These are phyloP conservation scores for Callipepla californica DNA, from an alignment of 2,113 vertebrate species.

Conservation along the genomic window DNA sequence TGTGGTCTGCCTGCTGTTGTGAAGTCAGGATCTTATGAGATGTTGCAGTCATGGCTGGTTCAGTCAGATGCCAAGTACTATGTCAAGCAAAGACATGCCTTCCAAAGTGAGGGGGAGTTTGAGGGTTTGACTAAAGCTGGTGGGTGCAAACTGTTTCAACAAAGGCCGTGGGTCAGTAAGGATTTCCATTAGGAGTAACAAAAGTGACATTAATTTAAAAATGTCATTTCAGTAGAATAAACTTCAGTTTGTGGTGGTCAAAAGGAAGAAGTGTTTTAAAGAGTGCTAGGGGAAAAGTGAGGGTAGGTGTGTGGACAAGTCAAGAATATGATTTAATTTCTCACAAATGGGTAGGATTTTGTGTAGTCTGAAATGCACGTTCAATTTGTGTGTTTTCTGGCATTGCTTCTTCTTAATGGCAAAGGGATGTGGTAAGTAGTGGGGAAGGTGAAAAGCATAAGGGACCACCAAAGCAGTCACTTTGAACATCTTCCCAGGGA, in stretches of 20 bases:
- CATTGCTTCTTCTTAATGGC: background rate
- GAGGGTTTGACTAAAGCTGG: too few species aligned
- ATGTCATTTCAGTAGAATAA: background rate
- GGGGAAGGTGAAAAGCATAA: background rate
- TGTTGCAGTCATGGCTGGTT: rapidly evolving
- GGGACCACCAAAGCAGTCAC: too few species aligned
- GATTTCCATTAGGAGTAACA: background rate
- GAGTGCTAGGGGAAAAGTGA: background rate
- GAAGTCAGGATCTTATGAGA: background rate
- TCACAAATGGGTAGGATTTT: background rate
- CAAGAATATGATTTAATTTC: background rate
- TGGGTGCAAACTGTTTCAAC: rapidly evolving
- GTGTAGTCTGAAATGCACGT: background rate
- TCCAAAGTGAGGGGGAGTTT: background rate
- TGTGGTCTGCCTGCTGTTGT: background rate
- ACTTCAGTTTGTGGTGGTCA: background rate
- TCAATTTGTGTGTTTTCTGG: background rate
- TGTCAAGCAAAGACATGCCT: background rate
- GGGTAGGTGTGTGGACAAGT: background rate
- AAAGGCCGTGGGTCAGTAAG: background rate
- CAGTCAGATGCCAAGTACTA: rapidly evolving
- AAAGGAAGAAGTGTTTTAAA: background rate
- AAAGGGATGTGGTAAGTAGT: background rate
- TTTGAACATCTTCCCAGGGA: background rate
- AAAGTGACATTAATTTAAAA: background rate